These are phyloP conservation scores for Lagorchestes hirsutus DNA, from an alignment of 2,797 vertebrate species.

Conservation along the genomic window DNA sequence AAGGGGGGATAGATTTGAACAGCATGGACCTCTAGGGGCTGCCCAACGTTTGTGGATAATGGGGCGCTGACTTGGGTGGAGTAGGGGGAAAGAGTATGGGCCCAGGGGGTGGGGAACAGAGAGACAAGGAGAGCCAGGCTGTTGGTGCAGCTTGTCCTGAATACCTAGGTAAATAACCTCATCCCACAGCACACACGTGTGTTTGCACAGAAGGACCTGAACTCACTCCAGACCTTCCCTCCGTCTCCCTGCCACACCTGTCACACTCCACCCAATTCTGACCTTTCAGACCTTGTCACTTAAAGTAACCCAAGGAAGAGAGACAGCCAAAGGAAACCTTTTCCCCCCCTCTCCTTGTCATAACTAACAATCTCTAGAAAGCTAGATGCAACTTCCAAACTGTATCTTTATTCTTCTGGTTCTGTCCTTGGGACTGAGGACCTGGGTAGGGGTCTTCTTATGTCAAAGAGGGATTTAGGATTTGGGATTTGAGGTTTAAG, in stretches of 20 bases:
- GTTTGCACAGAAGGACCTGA: conserved; percentile 79
- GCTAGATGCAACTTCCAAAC: not conserved
- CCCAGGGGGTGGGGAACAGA: conserved; percentile 48
- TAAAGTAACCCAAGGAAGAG: conserved; percentile 68
- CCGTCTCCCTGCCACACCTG: conserved; percentile 60
- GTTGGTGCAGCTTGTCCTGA: conserved; percentile 15
- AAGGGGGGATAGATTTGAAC: not conserved
- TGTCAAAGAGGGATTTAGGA: not conserved
- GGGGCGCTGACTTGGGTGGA: not conserved
- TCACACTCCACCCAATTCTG: conserved; percentile 48
- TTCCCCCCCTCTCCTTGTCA: not conserved
- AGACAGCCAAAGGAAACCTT: conserved; percentile 41
- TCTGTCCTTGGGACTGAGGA: not conserved
- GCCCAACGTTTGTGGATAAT: not conserved
- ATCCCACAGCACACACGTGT: conserved; percentile 63
- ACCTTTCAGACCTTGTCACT: conserved; percentile 74
- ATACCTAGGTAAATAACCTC: conserved; percentile 69
- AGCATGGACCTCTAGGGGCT: not conserved
- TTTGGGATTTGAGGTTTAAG: not conserved
- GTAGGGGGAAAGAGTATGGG: conserved; percentile 43
- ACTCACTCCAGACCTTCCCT: conserved; percentile 67
- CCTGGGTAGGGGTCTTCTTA: not conserved
- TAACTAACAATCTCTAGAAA: not conserved
- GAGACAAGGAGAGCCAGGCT: conserved; percentile 29
- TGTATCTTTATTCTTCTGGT: not conserved